phyloP scores from a whole-genome alignment of 1,140 invertebrate species.

The Elysia chlorotica region DNA sequence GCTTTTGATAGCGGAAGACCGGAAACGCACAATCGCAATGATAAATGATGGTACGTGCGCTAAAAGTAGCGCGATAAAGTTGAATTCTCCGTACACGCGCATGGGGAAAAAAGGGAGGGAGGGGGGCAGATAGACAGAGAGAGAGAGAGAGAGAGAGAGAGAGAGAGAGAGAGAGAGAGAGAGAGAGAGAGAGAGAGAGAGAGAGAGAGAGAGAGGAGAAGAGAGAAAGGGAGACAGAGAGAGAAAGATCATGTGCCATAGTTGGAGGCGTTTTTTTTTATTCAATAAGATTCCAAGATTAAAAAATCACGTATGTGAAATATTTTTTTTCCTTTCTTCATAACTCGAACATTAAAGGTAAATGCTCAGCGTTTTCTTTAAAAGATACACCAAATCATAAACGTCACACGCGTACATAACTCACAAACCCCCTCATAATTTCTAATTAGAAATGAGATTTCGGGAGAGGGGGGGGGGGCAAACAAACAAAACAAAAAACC shows the following conservation, averaged over 20 bases:
- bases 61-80: neutral
- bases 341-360: too few species aligned
- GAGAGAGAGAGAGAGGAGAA: neutral
- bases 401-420: neutral
- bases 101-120: neutral
- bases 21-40: neutral
- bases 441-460: too few species aligned
- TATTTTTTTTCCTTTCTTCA: neutral
- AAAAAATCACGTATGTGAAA: too few species aligned
- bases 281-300: too few species aligned
- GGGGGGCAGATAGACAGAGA: neutral
- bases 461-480: too few species aligned
- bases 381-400: neutral
- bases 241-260: neutral
- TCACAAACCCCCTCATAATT: neutral
- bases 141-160: neutral
- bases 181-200: neutral
- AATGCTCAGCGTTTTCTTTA: neutral
- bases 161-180: neutral
- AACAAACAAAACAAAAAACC: too few species aligned
- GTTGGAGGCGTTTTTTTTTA: neutral
- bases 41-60: neutral
- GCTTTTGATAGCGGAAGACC: neutral
- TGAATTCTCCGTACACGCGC: too few species aligned
- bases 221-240: neutral